Base-by-base conservation (phyloP, 2,797 vertebrate species). In the Linurgus olivaceus region DNA sequence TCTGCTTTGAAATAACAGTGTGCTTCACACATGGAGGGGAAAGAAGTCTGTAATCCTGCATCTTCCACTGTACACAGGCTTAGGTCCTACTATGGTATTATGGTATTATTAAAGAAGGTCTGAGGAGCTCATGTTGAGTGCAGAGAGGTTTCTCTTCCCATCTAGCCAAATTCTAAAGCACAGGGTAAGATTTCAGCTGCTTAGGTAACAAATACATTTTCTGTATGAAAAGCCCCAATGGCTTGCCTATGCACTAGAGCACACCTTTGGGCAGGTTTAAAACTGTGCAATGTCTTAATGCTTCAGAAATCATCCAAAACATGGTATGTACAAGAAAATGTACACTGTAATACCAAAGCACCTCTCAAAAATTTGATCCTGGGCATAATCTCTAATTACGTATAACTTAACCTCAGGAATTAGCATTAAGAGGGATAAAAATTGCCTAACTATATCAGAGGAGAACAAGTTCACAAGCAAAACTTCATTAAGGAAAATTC, bases 391-490 rank as follows among this genome's bases (percentile, higher is more conserved):
- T 91, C 13, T 66, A 87, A 42, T 58, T 88, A 29, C 47, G 63
- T 62, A 37, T 59, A 88, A 61, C 7, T 52, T 61, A 81, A 48
- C 31, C 28, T 86, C 35, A 44, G 21, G 23, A 91, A 75, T 81
- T 77, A 62, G 33, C 48, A 62, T 55, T 73, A 81, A 70, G 70
- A 86, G 13, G 42, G 68, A 42, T 88, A 90, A 93, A 44, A 68
- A 83, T 62, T 91, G 73, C 72, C 63, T 57, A 19, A 25, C 16
- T 71, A 5, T 45, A 61, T 63, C 40, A 71, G 31, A 79, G 17
- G 59, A 24, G 48, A 86, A 81, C 51, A 83, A 82, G 37, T 82
- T 91, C 68, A 63, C 33, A 87, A 89, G 48, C 51, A 73, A 84
- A 88, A 89, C 35, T 57, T 76, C 16, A 44, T 88, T 65, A 86